phyloP scores from a whole-genome alignment of 2,113 vertebrate genomes.

The human (Homo sapiens) region GRCh38 chr18:47679001-47679500 shows the following conservation, averaged over 20 bases:
- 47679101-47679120: not conserved
- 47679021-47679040: not conserved
- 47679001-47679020: not conserved
- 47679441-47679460: not conserved
- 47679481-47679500: not conserved
- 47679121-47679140: not conserved
- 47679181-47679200: conserved; percentile 53
- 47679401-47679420: conserved; percentile 33
- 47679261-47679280: conserved; percentile 83
- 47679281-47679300: conserved; percentile 82
- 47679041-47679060: not conserved
- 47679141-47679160: not conserved
- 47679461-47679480: not conserved
- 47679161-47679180: not conserved
- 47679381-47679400: conserved; percentile 75
- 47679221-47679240: conserved; percentile 81
- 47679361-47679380: conserved; percentile 78
- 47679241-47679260: conserved; percentile 78
- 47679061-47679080: not conserved
- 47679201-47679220: conserved; percentile 80
- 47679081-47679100: not conserved
- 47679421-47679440: conserved; percentile 37
- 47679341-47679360: conserved; percentile 81
- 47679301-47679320: conserved; percentile 80
- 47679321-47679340: conserved; percentile 79